Conservation (phyloP, 30 jellyfish, hydroid and myxozoan species). For the Hydractinia echinata region DNA sequence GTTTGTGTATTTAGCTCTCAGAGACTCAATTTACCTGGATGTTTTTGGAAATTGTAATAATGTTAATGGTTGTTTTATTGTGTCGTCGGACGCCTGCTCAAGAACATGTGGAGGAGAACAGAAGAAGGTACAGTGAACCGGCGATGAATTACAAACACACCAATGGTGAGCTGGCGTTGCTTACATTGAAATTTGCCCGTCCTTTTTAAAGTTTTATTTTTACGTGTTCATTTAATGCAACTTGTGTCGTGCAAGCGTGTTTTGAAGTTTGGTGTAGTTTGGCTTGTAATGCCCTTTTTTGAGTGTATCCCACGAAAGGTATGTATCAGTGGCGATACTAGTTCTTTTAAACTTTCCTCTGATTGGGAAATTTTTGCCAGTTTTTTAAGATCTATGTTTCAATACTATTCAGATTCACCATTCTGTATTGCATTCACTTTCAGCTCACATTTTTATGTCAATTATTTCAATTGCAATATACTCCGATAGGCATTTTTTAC, state of each 20-base stretch:
- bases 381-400: too few species aligned
- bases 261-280: background rate
- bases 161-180: background rate
- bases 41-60: constrained; percentile 13
- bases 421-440: too few species aligned
- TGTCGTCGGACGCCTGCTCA: background rate
- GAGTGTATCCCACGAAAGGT: too few species aligned
- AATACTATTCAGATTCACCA: too few species aligned
- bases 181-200: too few species aligned
- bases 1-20: background rate
- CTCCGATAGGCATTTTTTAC: too few species aligned
- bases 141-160: background rate
- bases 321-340: too few species aligned
- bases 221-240: background rate
- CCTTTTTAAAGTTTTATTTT: background rate
- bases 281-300: too few species aligned
- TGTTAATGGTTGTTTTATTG: background rate
- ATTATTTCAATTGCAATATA: too few species aligned
- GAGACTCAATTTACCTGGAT: constrained; percentile 26
- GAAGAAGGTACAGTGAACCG: constrained; percentile 1
- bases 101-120: constrained; percentile 15
- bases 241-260: background rate
- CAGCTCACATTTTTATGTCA: too few species aligned
- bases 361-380: too few species aligned
- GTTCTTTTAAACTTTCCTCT: too few species aligned